Evolutionary conservation across 2,888 invertebrate genomes (phyloP), one percentile per base, ranked within the genome.

Genomic region (Pristionchus japonicus): DNA sequence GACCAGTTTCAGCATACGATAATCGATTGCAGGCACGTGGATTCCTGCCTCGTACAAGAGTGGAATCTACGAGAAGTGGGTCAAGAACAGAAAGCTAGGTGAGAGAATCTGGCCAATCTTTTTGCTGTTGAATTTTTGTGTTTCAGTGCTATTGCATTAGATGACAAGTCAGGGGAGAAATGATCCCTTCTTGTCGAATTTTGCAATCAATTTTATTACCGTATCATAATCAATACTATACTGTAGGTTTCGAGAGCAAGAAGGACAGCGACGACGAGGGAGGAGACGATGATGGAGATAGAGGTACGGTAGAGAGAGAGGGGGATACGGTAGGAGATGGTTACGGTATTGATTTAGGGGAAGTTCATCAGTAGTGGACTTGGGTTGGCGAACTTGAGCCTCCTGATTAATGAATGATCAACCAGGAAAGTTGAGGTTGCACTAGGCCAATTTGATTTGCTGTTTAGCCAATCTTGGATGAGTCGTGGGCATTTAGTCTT

Each of bases 21-120:
- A 49, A 34, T 86, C 2, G 64, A 70, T 86, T 70, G 70, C 47
- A 86, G 86, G 94, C 27, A 93, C 93, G 1, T 92, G 93, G 96
- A 97, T 99, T 92, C 97, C 98, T 0, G 97, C 98, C 0, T 90
- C 93, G 23, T 99, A 97, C 95, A 98, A 98, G 95, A 97, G 97
- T 89, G 97, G 98, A 86, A 96, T 95, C 94, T 96, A 96, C 94
- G 95, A 95, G 92, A 94, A 93, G 67, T 94, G 95, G 94, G 91
- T 92, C 88, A 88, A 91, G 88, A 91, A 92, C 86, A 93, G 93
- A 89, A 93, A 93, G 89, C 89, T 91, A 61, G 90, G 90, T 77
- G 34, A 43, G 20, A 52, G 17, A 23, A 23, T n/a, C 23, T n/a
- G 0, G n/a, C 0, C 23, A n/a, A 57, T n/a, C n/a, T 4, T 3